Evolutionary conservation across 2,888 invertebrate species (phyloP).

Genomic region (Digitonthophagus gazella): DNA sequence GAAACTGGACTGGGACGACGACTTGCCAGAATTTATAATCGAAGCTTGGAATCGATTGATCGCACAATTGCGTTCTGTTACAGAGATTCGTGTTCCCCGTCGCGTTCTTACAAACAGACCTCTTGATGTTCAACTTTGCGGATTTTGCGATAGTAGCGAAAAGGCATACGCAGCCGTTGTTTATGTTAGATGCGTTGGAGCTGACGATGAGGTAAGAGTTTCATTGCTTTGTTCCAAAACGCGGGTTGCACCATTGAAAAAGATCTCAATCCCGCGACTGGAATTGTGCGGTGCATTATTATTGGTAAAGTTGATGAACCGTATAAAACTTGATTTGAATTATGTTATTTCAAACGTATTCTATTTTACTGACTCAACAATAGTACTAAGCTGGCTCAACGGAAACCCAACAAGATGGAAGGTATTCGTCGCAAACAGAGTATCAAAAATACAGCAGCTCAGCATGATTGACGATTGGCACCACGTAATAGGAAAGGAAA

Average conservation of each 20-base stretch:
- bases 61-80: too few relatives aligned
- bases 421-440: constrained; percentile 20
- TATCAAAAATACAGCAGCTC: constrained; percentile 19
- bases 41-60: too few relatives aligned
- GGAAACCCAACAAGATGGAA: constrained; percentile 11
- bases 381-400: constrained; percentile 19
- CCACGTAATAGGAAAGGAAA: constrained; percentile 19
- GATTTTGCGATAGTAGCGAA: constrained; percentile 34
- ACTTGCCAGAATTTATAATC: too few relatives aligned
- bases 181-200: constrained; percentile 9
- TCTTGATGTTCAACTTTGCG: constrained; percentile 28
- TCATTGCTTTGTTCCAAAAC: constrained; percentile 16
- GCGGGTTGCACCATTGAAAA: constrained; percentile 22
- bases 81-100: too few relatives aligned
- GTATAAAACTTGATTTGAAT: not conserved
- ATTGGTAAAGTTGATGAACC: constrained; percentile 14
- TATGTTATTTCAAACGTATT: constrained; percentile 7
- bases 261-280: constrained; percentile 17
- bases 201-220: not conserved
- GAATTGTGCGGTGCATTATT: constrained; percentile 23
- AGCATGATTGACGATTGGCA: constrained; percentile 18
- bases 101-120: too few relatives aligned
- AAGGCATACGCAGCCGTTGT: constrained; percentile 32
- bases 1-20: constrained; percentile 15
- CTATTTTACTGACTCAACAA: constrained; percentile 21